Base-by-base conservation (phyloP, 2,888 invertebrate species). In the Icerya purchasi region DNA sequence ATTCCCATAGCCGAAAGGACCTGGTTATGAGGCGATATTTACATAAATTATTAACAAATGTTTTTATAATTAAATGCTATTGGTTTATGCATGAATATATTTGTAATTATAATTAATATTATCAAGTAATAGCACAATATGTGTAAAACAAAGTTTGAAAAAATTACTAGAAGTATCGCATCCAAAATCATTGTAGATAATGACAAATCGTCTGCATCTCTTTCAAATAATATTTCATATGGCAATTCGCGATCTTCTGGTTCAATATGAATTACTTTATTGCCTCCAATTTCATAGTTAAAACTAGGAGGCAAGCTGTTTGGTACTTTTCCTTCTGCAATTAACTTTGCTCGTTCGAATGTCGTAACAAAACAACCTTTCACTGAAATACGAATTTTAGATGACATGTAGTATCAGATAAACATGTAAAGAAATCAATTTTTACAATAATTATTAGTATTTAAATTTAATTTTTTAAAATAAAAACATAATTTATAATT, bases 341-440 rank as follows among this genome's bases (percentile, higher is more conserved):
- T 69, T 54, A 69, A 69, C 66, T 78, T 73, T 1, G 86, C 82
- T 65, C 91, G 77, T 57, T 79, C 78, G 49, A 80, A 75, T 36
- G 78, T 82, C 1, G 87, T 86, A 19, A 92, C 88, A 74, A 94
- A 91, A 70, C 93, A 93, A 21, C 86, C 83, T 64, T 89, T 79
- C 20, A 88, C 86, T 81, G 74, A 68, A 62, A 59, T 58, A 36
- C 36, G 14, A 8, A 36, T 36, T 36, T 8, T 36, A 36, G 14
- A n/a, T n/a, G n/a, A n/a, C n/a, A n/a, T n/a, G n/a, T n/a, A n/a
- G n/a, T n/a, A n/a, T n/a, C n/a, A n/a, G n/a, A n/a, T n/a, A n/a
- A 50, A 3, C 14, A 49, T 14, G n/a, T 2, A 54, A 20, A 20
- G 19, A 21, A 22, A 21, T 19, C 21, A n/a, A n/a, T n/a, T n/a